phyloP scores from a whole-genome alignment of 1,140 invertebrate genomes.

The Drosophila bifasciata region DNA sequence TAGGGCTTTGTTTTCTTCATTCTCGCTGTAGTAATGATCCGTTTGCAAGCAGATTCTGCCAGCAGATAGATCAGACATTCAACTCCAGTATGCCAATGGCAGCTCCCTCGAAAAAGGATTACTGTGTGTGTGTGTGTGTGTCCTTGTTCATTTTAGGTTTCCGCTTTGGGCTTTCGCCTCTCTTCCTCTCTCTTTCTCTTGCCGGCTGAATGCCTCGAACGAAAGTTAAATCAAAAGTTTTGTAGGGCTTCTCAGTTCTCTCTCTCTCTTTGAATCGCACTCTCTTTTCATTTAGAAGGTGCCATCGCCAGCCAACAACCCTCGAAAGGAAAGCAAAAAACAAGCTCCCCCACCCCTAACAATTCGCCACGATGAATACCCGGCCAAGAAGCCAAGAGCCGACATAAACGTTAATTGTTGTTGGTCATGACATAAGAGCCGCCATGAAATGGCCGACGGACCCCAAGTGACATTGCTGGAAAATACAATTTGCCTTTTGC shows the following conservation, averaged over 20 bases:
- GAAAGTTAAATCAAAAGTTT: constrained; percentile 52
- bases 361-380: constrained; percentile 2
- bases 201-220: constrained; percentile 35
- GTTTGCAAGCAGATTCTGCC: too few species aligned
- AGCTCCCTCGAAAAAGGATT: constrained; percentile 55
- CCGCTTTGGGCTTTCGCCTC: constrained; percentile 43
- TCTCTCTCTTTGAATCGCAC: not conserved
- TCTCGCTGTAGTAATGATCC: too few species aligned
- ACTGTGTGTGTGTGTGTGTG: too few species aligned
- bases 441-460: constrained; percentile 52
- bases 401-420: constrained; percentile 65
- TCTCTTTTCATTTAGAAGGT: constrained; percentile 17
- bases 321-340: constrained; percentile 18
- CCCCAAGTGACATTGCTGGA: constrained; percentile 49
- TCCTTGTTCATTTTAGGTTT: constrained; percentile 65
- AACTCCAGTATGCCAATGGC: constrained; percentile 35
- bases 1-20: too few species aligned
- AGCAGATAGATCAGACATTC: too few species aligned
- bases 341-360: not conserved
- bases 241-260: constrained; percentile 23
- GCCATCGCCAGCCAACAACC: constrained; percentile 36
- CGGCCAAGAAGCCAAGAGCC: constrained; percentile 4
- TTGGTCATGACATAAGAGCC: constrained; percentile 67
- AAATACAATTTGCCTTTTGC: constrained; percentile 59
- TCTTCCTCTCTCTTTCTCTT: constrained; percentile 38